Conservation (phyloP, 2,797 vertebrate genomes). For the Loris lydekkerianus region DNA sequence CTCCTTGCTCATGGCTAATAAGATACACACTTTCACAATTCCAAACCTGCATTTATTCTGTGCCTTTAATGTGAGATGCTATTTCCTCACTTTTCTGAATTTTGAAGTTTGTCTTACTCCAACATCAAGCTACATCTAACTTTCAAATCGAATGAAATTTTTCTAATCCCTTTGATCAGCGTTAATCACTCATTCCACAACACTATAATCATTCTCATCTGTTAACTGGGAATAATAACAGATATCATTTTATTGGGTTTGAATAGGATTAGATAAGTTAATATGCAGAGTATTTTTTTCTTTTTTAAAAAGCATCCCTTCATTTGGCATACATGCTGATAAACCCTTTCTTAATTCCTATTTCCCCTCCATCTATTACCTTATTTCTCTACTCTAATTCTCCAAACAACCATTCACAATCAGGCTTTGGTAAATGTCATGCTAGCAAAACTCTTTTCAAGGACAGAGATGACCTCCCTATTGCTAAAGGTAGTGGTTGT, state of each 20-base stretch:
- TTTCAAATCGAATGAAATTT: not conserved
- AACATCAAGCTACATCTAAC: not conserved
- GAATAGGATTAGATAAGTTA: not conserved
- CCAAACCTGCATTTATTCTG: not conserved
- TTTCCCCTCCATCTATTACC: not conserved
- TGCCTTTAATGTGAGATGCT: not conserved
- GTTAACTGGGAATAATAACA: not conserved
- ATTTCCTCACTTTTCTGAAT: not conserved
- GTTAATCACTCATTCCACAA: not conserved
- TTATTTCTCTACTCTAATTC: not conserved
- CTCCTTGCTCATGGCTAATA: not conserved
- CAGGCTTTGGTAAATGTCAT: not conserved
- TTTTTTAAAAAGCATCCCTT: not conserved
- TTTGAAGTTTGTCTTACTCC: not conserved
- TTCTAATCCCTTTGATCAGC: not conserved
- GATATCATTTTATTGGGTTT: not conserved
- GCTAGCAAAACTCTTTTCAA: not conserved
- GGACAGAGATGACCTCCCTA: not conserved
- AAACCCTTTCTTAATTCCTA: not conserved
- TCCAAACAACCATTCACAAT: not conserved
- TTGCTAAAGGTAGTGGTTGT: not conserved
- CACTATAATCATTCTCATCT: not conserved
- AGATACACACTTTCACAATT: not conserved
- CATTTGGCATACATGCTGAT: not conserved
- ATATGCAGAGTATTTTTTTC: not conserved